phyloP scores from a whole-genome alignment of 2,113 vertebrate species.

The Chelonoidis abingdonii region DNA sequence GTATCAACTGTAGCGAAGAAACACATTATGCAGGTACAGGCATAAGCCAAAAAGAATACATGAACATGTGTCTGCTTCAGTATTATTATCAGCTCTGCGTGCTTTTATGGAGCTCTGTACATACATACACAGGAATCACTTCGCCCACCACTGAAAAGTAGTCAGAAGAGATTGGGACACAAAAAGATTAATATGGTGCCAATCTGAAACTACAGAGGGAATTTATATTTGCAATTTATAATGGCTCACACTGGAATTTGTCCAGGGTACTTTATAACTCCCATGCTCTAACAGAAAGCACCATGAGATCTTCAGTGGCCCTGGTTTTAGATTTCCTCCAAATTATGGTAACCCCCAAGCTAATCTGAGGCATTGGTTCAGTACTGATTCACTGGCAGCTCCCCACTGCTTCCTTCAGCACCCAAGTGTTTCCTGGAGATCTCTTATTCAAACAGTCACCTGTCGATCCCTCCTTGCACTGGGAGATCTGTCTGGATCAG shows the following conservation, averaged over 20 bases:
- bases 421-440: background rate
- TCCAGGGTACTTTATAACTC: background rate
- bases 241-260: accelerated
- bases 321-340: background rate
- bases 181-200: background rate
- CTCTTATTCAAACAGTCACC: background rate
- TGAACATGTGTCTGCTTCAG: accelerated
- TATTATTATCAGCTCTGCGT: background rate
- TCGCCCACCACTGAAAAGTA: background rate
- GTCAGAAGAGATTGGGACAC: background rate
- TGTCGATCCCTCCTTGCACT: background rate
- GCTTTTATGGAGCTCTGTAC: background rate
- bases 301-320: background rate
- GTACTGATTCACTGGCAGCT: background rate
- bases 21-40: conserved; percentile 89
- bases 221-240: background rate
- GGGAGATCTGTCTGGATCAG: background rate
- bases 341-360: conserved; percentile 30
- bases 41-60: background rate
- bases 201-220: background rate
- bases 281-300: accelerated
- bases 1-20: conserved; percentile 84
- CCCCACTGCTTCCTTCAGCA: background rate
- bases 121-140: background rate
- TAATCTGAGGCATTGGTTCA: background rate